phyloP scores from a whole-genome alignment of 2,888 invertebrate species.

The Apodemia duryi region DNA sequence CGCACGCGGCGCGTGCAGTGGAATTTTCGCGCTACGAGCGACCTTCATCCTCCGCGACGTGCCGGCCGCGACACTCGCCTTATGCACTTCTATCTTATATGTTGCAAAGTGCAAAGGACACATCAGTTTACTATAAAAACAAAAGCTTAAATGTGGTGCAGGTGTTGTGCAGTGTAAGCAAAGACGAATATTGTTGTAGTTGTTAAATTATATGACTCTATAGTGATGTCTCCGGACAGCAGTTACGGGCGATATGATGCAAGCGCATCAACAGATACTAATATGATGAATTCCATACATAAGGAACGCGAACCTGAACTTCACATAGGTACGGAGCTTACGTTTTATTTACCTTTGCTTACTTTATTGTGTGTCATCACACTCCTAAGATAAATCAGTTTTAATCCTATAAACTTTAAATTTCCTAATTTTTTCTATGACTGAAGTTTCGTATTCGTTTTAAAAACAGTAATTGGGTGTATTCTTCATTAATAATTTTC shows the following conservation, averaged over 20 bases:
- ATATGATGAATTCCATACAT: slow-evolving; percentile 62
- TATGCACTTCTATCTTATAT: slow-evolving; percentile 67
- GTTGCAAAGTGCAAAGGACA: slow-evolving; percentile 51
- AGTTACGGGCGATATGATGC: slow-evolving; percentile 78
- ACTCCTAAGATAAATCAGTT: neutral
- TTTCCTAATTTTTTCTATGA: neutral
- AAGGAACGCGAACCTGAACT: slow-evolving; percentile 83
- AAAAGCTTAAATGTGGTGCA: slow-evolving; percentile 60
- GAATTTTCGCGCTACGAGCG: slow-evolving; percentile 49
- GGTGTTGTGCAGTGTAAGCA: slow-evolving; percentile 68
- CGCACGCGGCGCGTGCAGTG: slow-evolving; percentile 70
- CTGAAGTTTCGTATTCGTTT: neutral
- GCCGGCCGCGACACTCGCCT: slow-evolving; percentile 53
- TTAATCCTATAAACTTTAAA: neutral
- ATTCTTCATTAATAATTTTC: neutral
- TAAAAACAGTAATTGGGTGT: neutral
- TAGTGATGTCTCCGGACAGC: slow-evolving; percentile 85
- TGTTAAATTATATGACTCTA: slow-evolving; percentile 55
- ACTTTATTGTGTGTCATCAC: neutral
- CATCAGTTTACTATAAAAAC: slow-evolving; percentile 37
- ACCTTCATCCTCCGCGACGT: slow-evolving; percentile 72
- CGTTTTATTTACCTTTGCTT: neutral
- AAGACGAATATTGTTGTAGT: slow-evolving; percentile 48
- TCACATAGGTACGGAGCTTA: slow-evolving; percentile 81
- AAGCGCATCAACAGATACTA: slow-evolving; percentile 76